Base-by-base conservation (phyloP, 2,113 vertebrate genomes). In the Nanger granti region DNA sequence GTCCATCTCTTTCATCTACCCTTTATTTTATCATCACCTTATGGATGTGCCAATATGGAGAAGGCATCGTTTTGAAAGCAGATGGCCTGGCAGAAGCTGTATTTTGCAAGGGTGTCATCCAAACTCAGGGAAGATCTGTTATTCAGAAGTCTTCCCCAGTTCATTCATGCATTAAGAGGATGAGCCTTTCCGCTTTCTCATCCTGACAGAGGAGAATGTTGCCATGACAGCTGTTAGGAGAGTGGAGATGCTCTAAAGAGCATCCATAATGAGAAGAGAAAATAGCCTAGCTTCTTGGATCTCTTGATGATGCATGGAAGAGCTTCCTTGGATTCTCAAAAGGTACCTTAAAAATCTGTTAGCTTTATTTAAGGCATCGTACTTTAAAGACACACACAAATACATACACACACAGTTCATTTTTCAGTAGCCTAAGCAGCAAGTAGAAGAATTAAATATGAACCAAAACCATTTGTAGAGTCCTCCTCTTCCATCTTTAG, bases 171-270 rank as follows among this genome's bases (percentile, higher is more conserved):
- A 96, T 96, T 95, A 91, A 93, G 73, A 96, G 54, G 76, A 92
- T 11, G 64, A 94, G 84, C 69, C 87, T 87, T 87, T 73, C 84
- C 1, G 4, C 55, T 96, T 93, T 82, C 92, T 96, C 92, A 37
- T 97, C 93, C 94, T 97, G 97, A 96, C 64, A 89, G 95, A 92
- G 73, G 95, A 97, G 73, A 89, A 83, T 83, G 97, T 97, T 98
- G 96, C 95, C 96, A 91, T 98, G 97, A 93, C 96, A 96, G 98
- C 95, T 97, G 89, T 96, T 95, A 66, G 82, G 57, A 93, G 62
- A 86, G 59, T 79, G 85, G 66, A 93, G 87, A 88, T 82, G 82
- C 87, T 96, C 41, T 92, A 96, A 97, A 97, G 92, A 92, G 59
- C 94, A 86, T 60, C 92, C 37, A 2, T 37, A 91, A 94, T 37